Evolutionary conservation across 2,113 vertebrate genomes (phyloP).

Genomic region (Brachirus orientalis): DNA sequence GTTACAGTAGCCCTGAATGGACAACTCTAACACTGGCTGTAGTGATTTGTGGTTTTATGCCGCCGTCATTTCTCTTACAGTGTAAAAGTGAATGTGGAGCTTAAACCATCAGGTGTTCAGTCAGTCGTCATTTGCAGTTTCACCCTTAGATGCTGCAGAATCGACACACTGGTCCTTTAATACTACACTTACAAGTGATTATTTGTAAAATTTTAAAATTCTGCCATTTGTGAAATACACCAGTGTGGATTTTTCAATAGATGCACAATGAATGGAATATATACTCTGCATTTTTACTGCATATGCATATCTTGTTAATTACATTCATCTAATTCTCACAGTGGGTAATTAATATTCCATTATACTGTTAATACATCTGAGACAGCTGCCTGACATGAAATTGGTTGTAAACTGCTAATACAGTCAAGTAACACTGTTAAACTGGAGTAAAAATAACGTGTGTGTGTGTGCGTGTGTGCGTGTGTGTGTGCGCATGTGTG

Average conservation of each 20-base stretch:
- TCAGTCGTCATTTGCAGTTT: too few species aligned
- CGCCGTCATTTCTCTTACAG: too few species aligned
- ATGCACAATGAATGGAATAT: conserved; percentile 7
- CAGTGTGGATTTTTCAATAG: neutral
- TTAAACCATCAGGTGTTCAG: too few species aligned
- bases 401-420: conserved; percentile 24
- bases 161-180: neutral
- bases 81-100: too few species aligned
- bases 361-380: neutral
- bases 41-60: too few species aligned
- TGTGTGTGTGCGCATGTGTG: neutral
- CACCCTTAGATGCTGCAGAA: too few species aligned
- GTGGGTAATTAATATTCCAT: neutral
- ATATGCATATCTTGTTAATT: conserved; percentile 23
- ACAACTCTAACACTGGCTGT: too few species aligned
- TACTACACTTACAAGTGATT: neutral
- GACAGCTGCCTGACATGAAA: neutral
- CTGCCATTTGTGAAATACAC: neutral
- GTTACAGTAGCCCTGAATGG: too few species aligned
- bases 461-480: neutral
- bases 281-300: conserved; percentile 10
- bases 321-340: conserved; percentile 1
- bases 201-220: neutral
- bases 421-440: neutral
- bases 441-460: neutral